Base-by-base conservation (phyloP, 2,113 vertebrate species). In the Muntiacus reevesi region DNA sequence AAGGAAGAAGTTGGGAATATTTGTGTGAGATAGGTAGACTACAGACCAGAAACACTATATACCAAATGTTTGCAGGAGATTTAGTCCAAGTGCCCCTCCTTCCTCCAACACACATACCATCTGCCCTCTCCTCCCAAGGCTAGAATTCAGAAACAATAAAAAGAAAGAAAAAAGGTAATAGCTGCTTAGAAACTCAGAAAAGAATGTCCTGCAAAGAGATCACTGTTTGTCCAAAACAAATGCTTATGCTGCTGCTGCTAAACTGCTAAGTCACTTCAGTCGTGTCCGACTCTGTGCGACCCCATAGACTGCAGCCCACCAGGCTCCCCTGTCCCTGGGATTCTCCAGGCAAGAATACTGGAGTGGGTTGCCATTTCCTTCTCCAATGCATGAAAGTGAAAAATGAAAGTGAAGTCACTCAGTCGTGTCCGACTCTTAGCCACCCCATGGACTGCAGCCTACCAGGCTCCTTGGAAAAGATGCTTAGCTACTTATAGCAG, bases 211-310 rank as follows among this genome's bases (percentile, higher is more conserved):
- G 43, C 8, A 54, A 50, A 52, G 55, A 92, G 60, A 59, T 95
- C 52, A 23, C 79, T 55, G 17, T 79, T 88, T 94, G 64, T 96
- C 82, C 82, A 88, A 95, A 95, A 88, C 86, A 94, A 59, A 96
- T 89, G 45, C 95, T 92, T 87, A 57, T 89, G 45, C 62, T 52
- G 11, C 25, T 27, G 57, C 25, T 27, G 57, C 25, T 59, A 25
- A 59, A 12, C 47, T 50, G 47, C 3, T 50, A 50, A 13, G 57
- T 2, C 25, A 2, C 57, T 50, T 59, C 57, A 59, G 57, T 59
- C 25, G 25, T 27, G 25, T 59, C 57, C 57, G 11, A 27, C 25
- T 59, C 25, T 59, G 25, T 59, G 57, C 0, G 11, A 59, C 25
- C 57, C 25, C 57, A 12, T 52, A 52, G 50, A 52, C 50, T 4